These are phyloP conservation scores for Aptenodytes forsteri DNA, from an alignment of 2,113 vertebrate species.

Conservation along the genomic window DNA sequence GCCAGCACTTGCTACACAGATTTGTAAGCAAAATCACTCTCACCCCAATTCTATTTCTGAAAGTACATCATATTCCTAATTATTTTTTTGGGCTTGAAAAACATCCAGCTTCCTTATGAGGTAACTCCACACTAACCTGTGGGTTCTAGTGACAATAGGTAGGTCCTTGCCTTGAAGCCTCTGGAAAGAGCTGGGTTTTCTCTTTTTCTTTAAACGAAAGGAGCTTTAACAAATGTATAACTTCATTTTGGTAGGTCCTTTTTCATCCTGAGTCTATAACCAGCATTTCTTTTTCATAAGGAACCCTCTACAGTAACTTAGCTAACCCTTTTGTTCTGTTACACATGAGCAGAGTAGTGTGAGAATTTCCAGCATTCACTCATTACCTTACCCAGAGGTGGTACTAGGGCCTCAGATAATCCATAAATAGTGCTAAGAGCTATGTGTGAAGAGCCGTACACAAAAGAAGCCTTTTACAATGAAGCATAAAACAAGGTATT, in stretches of 20 bases:
- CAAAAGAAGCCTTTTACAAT: conserved; percentile 17
- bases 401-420: conserved; percentile 17
- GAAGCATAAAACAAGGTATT: not conserved
- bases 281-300: conserved; percentile 4
- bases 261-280: not conserved
- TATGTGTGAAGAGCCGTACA: not conserved
- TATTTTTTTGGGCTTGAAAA: not conserved
- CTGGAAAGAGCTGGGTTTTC: not conserved
- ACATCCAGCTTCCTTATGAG: not conserved
- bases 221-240: not conserved
- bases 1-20: not conserved
- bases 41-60: not conserved
- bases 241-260: not conserved
- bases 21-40: not conserved
- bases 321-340: conserved; percentile 32
- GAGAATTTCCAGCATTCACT: conserved; percentile 17
- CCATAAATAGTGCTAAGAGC: conserved; percentile 32
- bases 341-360: not conserved
- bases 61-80: not conserved
- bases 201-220: conserved; percentile 20
- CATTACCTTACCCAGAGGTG: conserved; percentile 32
- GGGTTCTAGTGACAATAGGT: not conserved
- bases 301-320: not conserved
- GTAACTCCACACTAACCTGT: not conserved
- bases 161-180: not conserved